Conservation (phyloP, 2,888 invertebrate genomes). For the Agrotis puta region DNA sequence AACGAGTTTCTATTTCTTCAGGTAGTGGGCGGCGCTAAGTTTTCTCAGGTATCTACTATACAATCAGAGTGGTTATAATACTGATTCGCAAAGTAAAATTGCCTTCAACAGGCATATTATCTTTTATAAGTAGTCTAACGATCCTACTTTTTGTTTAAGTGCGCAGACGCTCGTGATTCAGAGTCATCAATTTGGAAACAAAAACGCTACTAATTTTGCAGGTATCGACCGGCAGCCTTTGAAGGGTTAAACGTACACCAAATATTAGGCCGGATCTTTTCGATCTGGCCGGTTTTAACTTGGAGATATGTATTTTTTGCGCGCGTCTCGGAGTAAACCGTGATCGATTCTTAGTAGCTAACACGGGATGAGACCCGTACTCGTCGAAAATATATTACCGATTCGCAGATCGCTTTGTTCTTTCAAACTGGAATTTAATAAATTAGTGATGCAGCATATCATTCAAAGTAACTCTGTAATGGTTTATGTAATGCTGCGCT, state of each 20-base stretch:
- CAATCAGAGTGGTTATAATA: background rate
- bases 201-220: slow-evolving; percentile 68
- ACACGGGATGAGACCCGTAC: slow-evolving; percentile 61
- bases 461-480: slow-evolving; percentile 2
- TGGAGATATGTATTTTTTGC: slow-evolving; percentile 72
- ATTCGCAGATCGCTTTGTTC: slow-evolving; percentile 66
- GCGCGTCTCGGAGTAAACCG: slow-evolving; percentile 66
- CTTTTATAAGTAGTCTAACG: slow-evolving; percentile 50
- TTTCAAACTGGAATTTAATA: slow-evolving; percentile 39
- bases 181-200: slow-evolving; percentile 65
- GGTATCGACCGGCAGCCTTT: slow-evolving; percentile 66
- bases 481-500: too few relatives aligned
- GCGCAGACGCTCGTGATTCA: slow-evolving; percentile 58
- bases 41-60: background rate
- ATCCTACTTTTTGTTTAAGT: slow-evolving; percentile 57
- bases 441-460: slow-evolving; percentile 21
- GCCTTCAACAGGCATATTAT: slow-evolving; percentile 39
- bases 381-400: slow-evolving; percentile 68
- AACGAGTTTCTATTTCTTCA: background rate
- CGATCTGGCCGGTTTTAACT: slow-evolving; percentile 70
- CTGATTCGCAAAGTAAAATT: slow-evolving; percentile 12
- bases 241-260: slow-evolving; percentile 68
- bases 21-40: background rate
- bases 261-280: slow-evolving; percentile 64
- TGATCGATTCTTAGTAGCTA: slow-evolving; percentile 78